Evolutionary conservation across 1,140 invertebrate species (phyloP).

Genomic region (Macrosteles quadrilineatus): DNA sequence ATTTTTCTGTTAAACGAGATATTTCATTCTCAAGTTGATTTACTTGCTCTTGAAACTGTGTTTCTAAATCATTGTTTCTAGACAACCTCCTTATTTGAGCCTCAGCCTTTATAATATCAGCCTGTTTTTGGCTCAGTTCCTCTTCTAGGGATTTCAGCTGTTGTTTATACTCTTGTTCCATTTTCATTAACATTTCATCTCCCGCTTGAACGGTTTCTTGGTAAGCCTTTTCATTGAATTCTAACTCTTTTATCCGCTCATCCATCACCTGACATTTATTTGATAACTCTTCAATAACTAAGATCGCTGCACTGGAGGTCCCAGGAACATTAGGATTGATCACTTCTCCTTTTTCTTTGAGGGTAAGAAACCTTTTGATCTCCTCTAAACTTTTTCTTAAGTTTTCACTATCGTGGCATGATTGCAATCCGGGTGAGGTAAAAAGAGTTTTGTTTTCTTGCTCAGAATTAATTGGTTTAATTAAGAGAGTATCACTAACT

Average conservation of each 20-base stretch:
- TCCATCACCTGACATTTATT: slow-evolving; percentile 41
- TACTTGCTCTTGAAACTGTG: slow-evolving; percentile 31
- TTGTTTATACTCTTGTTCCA: slow-evolving; percentile 64
- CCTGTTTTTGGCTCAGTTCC: slow-evolving; percentile 44
- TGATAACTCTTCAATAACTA: slow-evolving; percentile 28
- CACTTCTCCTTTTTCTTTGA: neutral
- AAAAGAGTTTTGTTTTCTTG: too few species aligned
- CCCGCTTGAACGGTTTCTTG: slow-evolving; percentile 72
- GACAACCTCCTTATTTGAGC: slow-evolving; percentile 28
- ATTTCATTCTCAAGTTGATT: slow-evolving; percentile 28
- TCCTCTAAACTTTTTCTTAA: slow-evolving; percentile 15
- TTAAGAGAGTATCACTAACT: neutral
- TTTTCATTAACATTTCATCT: slow-evolving; percentile 70
- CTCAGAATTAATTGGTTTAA: neutral
- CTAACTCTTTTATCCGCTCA: slow-evolving; percentile 44
- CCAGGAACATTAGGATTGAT: slow-evolving; percentile 20
- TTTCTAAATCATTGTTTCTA: slow-evolving; percentile 28
- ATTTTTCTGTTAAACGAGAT: neutral
- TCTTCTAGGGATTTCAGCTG: slow-evolving; percentile 49
- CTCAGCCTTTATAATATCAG: slow-evolving; percentile 35
- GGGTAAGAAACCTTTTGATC: neutral
- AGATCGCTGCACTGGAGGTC: neutral
- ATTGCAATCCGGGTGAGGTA: neutral
- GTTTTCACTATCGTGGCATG: neutral
- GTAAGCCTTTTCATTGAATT: slow-evolving; percentile 61